These are phyloP conservation scores for Notarius lentiginosus DNA, from an alignment of 2,113 vertebrate genomes.

Conservation along the genomic window DNA sequence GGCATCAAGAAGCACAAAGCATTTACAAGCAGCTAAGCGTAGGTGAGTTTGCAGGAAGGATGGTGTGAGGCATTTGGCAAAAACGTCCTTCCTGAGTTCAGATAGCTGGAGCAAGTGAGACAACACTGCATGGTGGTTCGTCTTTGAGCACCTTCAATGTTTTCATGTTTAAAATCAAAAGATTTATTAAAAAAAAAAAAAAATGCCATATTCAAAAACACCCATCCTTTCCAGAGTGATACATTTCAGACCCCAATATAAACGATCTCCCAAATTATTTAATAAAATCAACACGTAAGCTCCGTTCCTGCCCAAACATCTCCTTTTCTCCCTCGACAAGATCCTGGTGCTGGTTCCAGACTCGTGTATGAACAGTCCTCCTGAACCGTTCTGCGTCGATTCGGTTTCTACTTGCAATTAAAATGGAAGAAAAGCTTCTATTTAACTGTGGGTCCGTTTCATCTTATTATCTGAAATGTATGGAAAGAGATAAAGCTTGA, in stretches of 20 bases:
- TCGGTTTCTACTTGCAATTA: not conserved
- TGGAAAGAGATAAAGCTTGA: not conserved
- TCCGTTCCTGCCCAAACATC: not conserved
- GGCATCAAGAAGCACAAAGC: not conserved
- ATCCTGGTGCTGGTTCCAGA: not conserved
- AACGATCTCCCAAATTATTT: not conserved
- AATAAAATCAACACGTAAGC: not conserved
- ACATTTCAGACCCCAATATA: not conserved
- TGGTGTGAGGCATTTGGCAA: slow-evolving; percentile 19
- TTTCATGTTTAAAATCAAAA: not conserved
- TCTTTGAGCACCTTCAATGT: slow-evolving; percentile 8
- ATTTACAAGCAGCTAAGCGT: not conserved
- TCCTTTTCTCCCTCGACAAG: not conserved
- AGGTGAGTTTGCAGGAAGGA: not conserved
- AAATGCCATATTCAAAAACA: not conserved
- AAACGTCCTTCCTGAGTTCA: slow-evolving; percentile 26
- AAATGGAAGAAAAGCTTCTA: not conserved
- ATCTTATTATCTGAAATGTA: not conserved
- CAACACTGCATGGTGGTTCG: not conserved
- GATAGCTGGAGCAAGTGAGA: not conserved
- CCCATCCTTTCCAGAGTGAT: not conserved
- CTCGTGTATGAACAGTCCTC: not conserved
- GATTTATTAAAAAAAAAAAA: not conserved
- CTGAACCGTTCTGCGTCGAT: not conserved
- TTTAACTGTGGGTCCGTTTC: not conserved